A percentile compares a stretch with the other conserved stretches of the same genome.
These are phyloP conservation scores for Ptychodera flava DNA, from an alignment of 35 echinoderm and acorn worm genomes.

Conservation along the genomic window DNA sequence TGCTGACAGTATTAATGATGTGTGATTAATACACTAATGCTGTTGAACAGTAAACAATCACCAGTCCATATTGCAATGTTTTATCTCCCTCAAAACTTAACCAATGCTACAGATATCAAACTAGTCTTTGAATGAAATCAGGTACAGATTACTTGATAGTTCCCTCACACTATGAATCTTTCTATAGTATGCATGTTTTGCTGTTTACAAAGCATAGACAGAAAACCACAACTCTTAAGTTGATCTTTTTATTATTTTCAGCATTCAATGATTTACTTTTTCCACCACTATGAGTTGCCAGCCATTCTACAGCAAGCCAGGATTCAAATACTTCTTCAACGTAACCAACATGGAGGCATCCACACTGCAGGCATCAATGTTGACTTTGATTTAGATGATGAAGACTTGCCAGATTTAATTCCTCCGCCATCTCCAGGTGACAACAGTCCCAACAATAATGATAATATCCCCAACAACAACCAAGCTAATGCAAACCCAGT, in stretches of 20 bases:
- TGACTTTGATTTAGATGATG: not conserved
- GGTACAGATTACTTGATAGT: too few species aligned
- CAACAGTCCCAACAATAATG: not conserved
- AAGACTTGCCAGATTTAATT: not conserved
- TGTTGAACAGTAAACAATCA: too few species aligned
- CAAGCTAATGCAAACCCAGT: not conserved
- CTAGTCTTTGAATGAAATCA: too few species aligned
- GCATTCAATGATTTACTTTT: conserved; percentile 99
- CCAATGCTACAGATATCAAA: too few species aligned
- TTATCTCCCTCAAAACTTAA: too few species aligned
- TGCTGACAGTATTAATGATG: too few species aligned
- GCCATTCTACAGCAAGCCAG: conserved; percentile 96
- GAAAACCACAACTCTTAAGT: too few species aligned
- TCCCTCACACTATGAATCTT: too few species aligned
- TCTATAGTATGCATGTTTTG: too few species aligned
- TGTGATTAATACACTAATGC: too few species aligned
- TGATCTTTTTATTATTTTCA: conserved; percentile 37
- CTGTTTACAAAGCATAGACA: too few species aligned
- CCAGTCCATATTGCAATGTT: too few species aligned
- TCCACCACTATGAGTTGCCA: conserved; percentile 96
- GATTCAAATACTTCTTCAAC: conserved; percentile 82
- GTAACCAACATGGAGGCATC: conserved; percentile 86
- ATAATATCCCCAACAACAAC: not conserved
- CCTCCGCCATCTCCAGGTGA: not conserved
- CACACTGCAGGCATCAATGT: not conserved